Evolutionary conservation across 92 coral and sea anemone species (phyloP), one percentile per base, ranked within the genome.

Genomic region (Scolanthus callimorphus): DNA sequence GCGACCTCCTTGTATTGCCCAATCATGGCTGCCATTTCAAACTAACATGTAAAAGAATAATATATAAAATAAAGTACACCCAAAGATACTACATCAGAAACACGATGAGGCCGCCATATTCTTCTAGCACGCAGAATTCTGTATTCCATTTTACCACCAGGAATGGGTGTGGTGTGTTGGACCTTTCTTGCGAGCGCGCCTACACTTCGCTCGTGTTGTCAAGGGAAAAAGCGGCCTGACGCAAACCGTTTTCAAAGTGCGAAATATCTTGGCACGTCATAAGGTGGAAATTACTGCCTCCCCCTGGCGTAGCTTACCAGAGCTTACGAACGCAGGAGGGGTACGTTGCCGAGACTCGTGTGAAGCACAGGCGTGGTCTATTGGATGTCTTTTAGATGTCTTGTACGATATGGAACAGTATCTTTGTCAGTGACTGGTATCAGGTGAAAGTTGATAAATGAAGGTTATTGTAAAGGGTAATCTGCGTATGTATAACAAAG

Each of bases 121-220:
- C n/a, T n/a, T n/a, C n/a, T n/a, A n/a, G n/a, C n/a, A n/a, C n/a
- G n/a, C n/a, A n/a, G n/a, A n/a, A n/a, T n/a, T n/a, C n/a, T n/a
- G n/a, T n/a, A n/a, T n/a, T n/a, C n/a, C n/a, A n/a, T n/a, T n/a
- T n/a, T n/a, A n/a, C n/a, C 15, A 34, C 41, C 46, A 91, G 97
- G 97, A 91, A 58, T 91, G 97, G 97, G 76, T 91, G 38, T 91
- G 97, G 97, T 85, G 95, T 57, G 37, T 80, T 24, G 97, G 97
- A n/a, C 91, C 96, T 24, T 91, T 75, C 70, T 78, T 91, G 0
- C 73, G 97, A 51, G 97, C 97, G 28, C 70, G 91, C 39, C 69
- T 91, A 3, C 79, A 91, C 65, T 91, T 91, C 56, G 78, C 97
- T 34, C 78, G 69, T 25, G 63, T 67, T 15, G 49, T 86, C 27